These are phyloP conservation scores for Drosophila albomicans DNA, from an alignment of 1,140 invertebrate species.

Conservation along the genomic window DNA sequence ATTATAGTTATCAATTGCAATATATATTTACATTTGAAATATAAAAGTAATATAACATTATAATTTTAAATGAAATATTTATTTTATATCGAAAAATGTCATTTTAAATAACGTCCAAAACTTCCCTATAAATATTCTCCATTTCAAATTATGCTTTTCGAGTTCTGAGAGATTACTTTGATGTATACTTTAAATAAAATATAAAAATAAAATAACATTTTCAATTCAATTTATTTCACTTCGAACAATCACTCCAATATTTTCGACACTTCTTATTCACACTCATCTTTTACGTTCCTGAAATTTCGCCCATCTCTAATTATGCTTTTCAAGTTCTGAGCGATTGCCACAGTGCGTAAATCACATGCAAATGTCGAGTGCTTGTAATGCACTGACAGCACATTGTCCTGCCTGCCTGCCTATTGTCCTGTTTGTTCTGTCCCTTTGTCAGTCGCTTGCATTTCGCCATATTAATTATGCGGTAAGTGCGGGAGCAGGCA, in stretches of 20 bases:
- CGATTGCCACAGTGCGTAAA: constrained; percentile 61
- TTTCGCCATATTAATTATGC: constrained; percentile 79
- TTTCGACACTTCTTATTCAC: too few relatives aligned
- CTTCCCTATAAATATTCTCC: too few relatives aligned
- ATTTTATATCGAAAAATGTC: too few relatives aligned
- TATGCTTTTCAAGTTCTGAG: constrained; percentile 24
- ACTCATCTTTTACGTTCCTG: background rate
- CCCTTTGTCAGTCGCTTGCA: constrained; percentile 33
- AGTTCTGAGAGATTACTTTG: constrained; percentile 35
- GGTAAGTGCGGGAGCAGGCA: constrained; percentile 50
- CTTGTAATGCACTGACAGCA: constrained; percentile 66
- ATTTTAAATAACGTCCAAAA: too few relatives aligned
- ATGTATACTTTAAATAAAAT: too few relatives aligned
- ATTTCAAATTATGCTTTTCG: background rate
- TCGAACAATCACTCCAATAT: too few relatives aligned
- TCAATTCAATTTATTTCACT: too few relatives aligned
- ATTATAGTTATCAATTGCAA: too few relatives aligned
- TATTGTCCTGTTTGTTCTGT: constrained; percentile 35
- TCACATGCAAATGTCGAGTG: constrained; percentile 74
- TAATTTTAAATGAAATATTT: too few relatives aligned
- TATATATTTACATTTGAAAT: too few relatives aligned
- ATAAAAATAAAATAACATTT: too few relatives aligned
- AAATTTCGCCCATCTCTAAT: constrained; percentile 26
- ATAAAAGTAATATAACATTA: too few relatives aligned
- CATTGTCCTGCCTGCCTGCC: constrained; percentile 32